These are phyloP conservation scores for Polyommatus icarus DNA, from an alignment of 2,888 invertebrate species.

Conservation along the genomic window DNA sequence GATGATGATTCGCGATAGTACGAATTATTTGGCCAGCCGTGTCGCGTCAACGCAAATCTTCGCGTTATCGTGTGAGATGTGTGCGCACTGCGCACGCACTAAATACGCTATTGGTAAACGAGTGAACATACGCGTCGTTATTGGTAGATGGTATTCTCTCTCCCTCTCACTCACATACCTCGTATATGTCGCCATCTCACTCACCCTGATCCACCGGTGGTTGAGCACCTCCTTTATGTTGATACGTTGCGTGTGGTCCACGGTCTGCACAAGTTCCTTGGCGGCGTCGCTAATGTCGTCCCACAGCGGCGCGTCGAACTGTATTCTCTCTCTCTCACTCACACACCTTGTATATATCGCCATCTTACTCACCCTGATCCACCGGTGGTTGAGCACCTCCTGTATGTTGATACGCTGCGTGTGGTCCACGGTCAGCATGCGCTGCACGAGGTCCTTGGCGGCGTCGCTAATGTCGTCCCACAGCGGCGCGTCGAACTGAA, in stretches of 20 bases:
- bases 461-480: conserved; percentile 97
- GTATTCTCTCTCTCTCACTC: neutral
- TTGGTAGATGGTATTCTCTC: conserved; percentile 73
- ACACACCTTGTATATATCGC: neutral
- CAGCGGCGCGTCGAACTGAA: conserved; percentile 90
- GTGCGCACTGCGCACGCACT: too few relatives aligned
- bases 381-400: conserved; percentile 97
- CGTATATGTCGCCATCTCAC: conserved; percentile 43
- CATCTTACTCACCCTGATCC: conserved; percentile 89
- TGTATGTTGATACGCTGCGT: conserved; percentile 96
- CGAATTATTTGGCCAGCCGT: too few relatives aligned
- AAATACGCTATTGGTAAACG: too few relatives aligned
- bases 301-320: conserved; percentile 88
- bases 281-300: conserved; percentile 95
- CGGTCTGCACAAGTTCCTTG: conserved; percentile 94
- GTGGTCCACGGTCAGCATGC: conserved; percentile 96
- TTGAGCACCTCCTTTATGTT: conserved; percentile 75
- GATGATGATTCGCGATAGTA: too few relatives aligned
- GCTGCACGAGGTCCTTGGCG: conserved; percentile 96
- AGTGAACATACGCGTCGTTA: too few relatives aligned
- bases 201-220: conserved; percentile 97
- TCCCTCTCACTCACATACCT: neutral
- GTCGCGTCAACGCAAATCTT: too few relatives aligned
- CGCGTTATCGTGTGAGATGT: too few relatives aligned
- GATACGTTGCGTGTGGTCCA: conserved; percentile 95